Conservation (phyloP, 2,113 vertebrate genomes). For the Pampusana beccarii region DNA sequence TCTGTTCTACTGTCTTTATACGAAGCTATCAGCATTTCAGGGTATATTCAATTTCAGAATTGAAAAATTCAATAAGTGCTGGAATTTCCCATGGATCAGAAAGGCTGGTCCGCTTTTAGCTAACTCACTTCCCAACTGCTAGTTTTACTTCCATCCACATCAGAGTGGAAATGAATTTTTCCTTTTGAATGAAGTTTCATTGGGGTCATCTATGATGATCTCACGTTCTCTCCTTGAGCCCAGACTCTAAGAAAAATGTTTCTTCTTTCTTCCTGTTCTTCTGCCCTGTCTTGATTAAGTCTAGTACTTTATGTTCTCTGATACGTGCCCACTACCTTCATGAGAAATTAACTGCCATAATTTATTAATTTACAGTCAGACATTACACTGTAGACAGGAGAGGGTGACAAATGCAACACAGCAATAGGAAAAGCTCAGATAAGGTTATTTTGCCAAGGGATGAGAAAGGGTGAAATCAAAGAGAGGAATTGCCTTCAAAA, state of each 20-base stretch:
- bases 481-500: not conserved
- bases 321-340: not conserved
- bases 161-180: not conserved
- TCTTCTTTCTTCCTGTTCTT: not conserved
- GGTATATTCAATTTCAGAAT: not conserved
- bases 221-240: not conserved
- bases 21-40: not conserved
- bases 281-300: not conserved
- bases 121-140: not conserved
- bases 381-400: not conserved
- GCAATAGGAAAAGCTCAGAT: not conserved
- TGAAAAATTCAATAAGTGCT: not conserved
- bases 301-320: not conserved
- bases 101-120: not conserved
- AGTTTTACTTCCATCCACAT: not conserved
- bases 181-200: not conserved
- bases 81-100: not conserved
- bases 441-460: not conserved
- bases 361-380: conserved; percentile 33
- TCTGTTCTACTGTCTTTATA: not conserved
- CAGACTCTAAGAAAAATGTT: not conserved
- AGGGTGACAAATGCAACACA: not conserved
- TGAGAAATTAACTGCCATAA: conserved; percentile 38
- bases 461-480: not conserved
- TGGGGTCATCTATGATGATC: not conserved